Evolutionary conservation across 2,888 invertebrate species (phyloP), one percentile per base, ranked within the genome.

Genomic region (Pandemis heparana): DNA sequence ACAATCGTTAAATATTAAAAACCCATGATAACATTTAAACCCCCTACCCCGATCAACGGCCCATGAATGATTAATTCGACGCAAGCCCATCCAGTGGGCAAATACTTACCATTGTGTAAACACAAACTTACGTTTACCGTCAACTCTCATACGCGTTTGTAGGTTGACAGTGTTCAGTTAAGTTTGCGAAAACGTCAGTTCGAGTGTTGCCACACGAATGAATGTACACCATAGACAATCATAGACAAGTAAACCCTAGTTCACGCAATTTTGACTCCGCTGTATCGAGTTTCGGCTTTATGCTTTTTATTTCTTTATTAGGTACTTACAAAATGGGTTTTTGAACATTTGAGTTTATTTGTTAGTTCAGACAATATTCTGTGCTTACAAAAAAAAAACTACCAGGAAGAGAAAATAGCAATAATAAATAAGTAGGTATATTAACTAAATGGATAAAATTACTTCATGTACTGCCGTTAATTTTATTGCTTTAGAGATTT

Each of bases 251-350:
- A 60, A 48, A 56, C 39, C 56, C 41, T 18, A 75, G 74, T 79
- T 80, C 71, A 80, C 78, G 80, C 77, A 71, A 72, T 78, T 75
- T 80, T 77, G 77, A 79, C 76, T 78, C 77, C 66, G 76, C 78
- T 79, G 78, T 65, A 79, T 76, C 73, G 69, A 38, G 71, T 75
- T 76, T 75, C 75, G 74, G 71, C 48, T 65, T 70, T 68, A 60
- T 71, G 67, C 32, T 7, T 65, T 70, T 61, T 70, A 64, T 70
- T 65, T 16, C 18, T 61, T 53, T 61, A 65, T 74, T 60, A n/a
- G n/a, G n/a, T n/a, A 32, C 23, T 32, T 32, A 61, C 41, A 51
- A 32, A 43, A 67, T 53, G 63, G 38, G 59, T 65, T 61, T 64
- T 61, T 23, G 16, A 32, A 53, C 56, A 59, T 72, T 60, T 56